Conservation (phyloP, 2,888 invertebrate genomes). For the Protodeltote pygarga region DNA sequence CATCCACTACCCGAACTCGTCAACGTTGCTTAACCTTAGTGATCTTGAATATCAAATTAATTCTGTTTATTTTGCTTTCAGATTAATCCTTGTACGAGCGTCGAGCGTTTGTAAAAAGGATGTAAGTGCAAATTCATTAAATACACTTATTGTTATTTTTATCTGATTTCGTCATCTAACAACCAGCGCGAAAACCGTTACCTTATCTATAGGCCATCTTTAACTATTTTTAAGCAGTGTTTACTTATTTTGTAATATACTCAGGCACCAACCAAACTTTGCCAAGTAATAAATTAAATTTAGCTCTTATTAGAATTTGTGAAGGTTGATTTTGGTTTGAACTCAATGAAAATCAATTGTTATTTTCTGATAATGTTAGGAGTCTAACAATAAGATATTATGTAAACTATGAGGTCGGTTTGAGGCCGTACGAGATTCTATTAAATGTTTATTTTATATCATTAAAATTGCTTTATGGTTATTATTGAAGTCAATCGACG, state of each 20-base stretch:
- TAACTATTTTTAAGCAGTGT: constrained; percentile 58
- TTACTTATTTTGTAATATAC: constrained; percentile 52
- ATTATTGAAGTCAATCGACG: no score
- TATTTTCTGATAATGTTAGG: no score
- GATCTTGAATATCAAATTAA: constrained; percentile 9
- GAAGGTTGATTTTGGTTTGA: neutral
- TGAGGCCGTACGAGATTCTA: no score
- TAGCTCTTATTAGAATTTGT: constrained; percentile 2
- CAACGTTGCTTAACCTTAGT: no score
- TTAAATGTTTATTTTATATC: no score
- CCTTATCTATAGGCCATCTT: constrained; percentile 71
- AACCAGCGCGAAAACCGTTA: constrained; percentile 52
- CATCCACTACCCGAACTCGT: no score
- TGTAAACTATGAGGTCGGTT: no score
- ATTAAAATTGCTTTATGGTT: no score
- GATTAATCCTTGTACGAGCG: constrained; percentile 3
- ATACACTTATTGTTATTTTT: constrained; percentile 25
- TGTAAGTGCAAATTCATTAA: constrained; percentile 50
- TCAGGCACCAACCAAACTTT: constrained; percentile 33
- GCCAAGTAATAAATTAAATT: neutral
- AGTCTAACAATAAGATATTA: no score
- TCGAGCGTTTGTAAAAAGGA: constrained; percentile 17
- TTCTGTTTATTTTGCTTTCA: constrained; percentile 27
- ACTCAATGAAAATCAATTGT: no score
- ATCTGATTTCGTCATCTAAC: constrained; percentile 51